A percentile compares a stretch with the other conserved stretches of the same genome.
These are phyloP conservation scores for Strigamia transsilvanica DNA, from an alignment of 2,888 invertebrate genomes.

Conservation along the genomic window DNA sequence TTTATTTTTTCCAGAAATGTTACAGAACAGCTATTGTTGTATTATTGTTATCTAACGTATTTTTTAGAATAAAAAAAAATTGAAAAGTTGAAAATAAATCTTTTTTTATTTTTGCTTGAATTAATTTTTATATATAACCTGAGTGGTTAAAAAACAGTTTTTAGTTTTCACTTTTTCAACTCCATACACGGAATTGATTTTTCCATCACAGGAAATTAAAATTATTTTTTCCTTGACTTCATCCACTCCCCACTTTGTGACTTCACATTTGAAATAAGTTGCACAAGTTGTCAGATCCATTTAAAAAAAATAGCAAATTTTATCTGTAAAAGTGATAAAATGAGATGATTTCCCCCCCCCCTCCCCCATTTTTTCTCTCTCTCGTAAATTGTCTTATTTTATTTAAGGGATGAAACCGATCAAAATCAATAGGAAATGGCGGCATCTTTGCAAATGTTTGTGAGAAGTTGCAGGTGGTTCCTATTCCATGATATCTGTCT, in stretches of 20 bases:
- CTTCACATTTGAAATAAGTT: slow-evolving; percentile 14
- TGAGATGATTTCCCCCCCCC: background rate
- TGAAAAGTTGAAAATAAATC: too few relatives aligned
- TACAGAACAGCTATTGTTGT: too few relatives aligned
- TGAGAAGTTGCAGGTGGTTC: slow-evolving; percentile 45
- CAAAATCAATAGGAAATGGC: background rate
- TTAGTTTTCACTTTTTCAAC: background rate
- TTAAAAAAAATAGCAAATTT: slow-evolving; percentile 13
- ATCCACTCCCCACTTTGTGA: background rate
- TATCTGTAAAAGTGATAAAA: slow-evolving; percentile 24
- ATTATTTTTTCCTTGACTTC: slow-evolving; percentile 21
- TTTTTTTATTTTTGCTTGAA: too few relatives aligned
- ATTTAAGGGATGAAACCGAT: slow-evolving; percentile 18
- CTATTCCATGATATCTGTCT: slow-evolving; percentile 29
- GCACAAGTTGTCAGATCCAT: slow-evolving; percentile 29
- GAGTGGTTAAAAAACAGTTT: background rate
- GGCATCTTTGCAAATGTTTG: slow-evolving; percentile 6
- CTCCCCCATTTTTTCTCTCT: background rate
- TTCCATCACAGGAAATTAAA: slow-evolving; percentile 44
- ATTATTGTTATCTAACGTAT: too few relatives aligned
- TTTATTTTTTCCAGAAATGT: too few relatives aligned
- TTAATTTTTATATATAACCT: too few relatives aligned
- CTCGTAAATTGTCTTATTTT: slow-evolving; percentile 5
- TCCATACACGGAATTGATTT: slow-evolving; percentile 1
- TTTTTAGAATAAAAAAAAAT: too few relatives aligned